These are phyloP conservation scores for Zosterops lateralis DNA, from an alignment of 2,113 vertebrate species.

Conservation along the genomic window DNA sequence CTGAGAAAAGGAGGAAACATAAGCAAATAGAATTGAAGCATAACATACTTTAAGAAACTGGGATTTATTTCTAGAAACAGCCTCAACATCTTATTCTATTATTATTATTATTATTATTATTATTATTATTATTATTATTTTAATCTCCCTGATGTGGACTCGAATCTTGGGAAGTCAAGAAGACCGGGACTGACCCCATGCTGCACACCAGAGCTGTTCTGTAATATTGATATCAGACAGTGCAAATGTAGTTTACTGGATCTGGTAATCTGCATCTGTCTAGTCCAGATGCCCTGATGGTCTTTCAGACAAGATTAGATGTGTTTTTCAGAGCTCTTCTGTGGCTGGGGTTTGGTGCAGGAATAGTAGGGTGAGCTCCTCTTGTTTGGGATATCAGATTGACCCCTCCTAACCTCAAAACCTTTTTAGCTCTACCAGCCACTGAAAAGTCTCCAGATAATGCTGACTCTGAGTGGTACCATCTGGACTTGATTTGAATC, in stretches of 20 bases:
- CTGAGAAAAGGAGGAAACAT: background rate
- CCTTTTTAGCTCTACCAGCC: background rate
- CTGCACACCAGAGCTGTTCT: background rate
- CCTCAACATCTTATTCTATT: background rate
- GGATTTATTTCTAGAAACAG: background rate
- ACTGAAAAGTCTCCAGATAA: background rate
- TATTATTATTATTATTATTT: background rate
- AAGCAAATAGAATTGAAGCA: background rate
- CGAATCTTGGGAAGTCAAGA: background rate
- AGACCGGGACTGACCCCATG: background rate
- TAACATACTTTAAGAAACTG: background rate
- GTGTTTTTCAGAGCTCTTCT: background rate
- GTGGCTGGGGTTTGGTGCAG: background rate
- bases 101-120: too few relatives aligned
- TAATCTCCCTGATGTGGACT: background rate
- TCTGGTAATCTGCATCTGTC: background rate
- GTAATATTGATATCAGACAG: background rate
- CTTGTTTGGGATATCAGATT: background rate
- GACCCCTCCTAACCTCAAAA: background rate
- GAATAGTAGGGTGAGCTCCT: background rate
- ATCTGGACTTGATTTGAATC: conserved; percentile 22
- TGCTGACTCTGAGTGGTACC: background rate
- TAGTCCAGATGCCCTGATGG: background rate
- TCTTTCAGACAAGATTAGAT: background rate
- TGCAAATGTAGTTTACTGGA: background rate